Evolutionary conservation across 2,797 vertebrate genomes (phyloP).

Genomic region (Betta splendens): DNA sequence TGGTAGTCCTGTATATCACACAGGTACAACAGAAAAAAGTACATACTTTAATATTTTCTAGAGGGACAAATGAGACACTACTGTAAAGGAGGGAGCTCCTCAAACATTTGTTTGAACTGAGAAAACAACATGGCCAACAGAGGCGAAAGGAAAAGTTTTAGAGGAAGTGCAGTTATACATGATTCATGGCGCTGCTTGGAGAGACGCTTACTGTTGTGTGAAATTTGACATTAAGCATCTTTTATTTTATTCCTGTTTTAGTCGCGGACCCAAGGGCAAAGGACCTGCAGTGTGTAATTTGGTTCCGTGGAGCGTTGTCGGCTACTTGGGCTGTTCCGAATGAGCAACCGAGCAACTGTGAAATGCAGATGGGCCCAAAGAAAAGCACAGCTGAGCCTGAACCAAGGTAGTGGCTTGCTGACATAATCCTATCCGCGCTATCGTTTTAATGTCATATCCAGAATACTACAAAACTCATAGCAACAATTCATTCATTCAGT

Average conservation of each 20-base stretch:
- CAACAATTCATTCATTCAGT: conserved; percentile 10
- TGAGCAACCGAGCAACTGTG: conserved; percentile 48
- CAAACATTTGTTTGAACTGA: conserved; percentile 21
- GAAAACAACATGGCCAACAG: conserved; percentile 11
- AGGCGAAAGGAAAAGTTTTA: conserved; percentile 45
- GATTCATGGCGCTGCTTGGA: conserved; percentile 71
- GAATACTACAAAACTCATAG: not conserved
- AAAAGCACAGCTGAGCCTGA: conserved; percentile 36
- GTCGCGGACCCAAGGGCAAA: conserved; percentile 71
- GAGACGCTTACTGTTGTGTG: conserved; percentile 76
- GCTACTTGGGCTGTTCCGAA: conserved; percentile 66
- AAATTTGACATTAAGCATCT: conserved; percentile 79
- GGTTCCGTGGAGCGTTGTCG: conserved; percentile 39
- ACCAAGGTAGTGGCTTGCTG: not conserved
- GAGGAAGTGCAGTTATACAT: conserved; percentile 59
- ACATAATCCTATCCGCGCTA: not conserved
- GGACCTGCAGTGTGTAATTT: conserved; percentile 68
- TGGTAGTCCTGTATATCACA: too few species aligned
- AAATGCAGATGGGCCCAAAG: conserved; percentile 67
- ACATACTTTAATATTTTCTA: not conserved
- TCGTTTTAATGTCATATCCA: not conserved
- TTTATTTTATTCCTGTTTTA: conserved; percentile 70
- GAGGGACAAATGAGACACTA: not conserved
- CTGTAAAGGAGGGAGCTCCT: not conserved
- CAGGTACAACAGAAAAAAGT: not conserved